A percentile compares a stretch with the other conserved stretches of the same genome.
Conservation (phyloP, 2,113 vertebrate species). For the Vidua chalybeata region DNA sequence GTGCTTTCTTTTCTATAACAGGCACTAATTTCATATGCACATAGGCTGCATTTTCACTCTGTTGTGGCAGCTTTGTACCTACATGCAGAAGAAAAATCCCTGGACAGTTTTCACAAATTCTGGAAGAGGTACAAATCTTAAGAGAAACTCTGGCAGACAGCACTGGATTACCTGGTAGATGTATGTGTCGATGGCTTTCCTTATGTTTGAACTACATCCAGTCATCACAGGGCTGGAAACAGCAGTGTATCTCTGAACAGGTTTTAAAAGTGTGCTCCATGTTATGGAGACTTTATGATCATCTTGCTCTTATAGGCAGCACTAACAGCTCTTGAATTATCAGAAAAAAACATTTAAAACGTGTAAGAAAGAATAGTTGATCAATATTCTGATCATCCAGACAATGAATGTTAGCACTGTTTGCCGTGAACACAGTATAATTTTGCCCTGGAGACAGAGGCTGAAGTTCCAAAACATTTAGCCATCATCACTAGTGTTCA, state of each 20-base stretch:
- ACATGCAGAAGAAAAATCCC: background rate
- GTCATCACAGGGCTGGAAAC: background rate
- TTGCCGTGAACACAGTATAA: background rate
- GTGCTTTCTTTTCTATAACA: background rate
- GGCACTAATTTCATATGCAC: background rate
- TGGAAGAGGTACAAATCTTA: background rate
- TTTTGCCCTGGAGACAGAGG: background rate
- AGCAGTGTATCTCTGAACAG: background rate
- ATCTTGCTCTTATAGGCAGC: background rate
- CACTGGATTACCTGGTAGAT: background rate
- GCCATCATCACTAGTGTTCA: accelerated
- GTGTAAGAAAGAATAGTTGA: background rate
- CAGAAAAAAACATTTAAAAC: background rate
- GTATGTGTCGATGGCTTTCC: background rate
- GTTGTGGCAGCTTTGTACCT: background rate
- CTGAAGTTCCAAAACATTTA: background rate
- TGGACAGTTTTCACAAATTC: background rate
- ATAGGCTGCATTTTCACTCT: background rate
- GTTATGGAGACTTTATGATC: background rate
- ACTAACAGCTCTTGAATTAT: background rate
- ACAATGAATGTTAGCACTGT: background rate
- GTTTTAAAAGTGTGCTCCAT: background rate
- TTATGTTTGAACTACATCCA: background rate
- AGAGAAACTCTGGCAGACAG: background rate
- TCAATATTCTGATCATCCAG: background rate